phyloP scores from a whole-genome alignment of 2,113 vertebrate genomes.

The Nothobranchius kuhntae region DNA sequence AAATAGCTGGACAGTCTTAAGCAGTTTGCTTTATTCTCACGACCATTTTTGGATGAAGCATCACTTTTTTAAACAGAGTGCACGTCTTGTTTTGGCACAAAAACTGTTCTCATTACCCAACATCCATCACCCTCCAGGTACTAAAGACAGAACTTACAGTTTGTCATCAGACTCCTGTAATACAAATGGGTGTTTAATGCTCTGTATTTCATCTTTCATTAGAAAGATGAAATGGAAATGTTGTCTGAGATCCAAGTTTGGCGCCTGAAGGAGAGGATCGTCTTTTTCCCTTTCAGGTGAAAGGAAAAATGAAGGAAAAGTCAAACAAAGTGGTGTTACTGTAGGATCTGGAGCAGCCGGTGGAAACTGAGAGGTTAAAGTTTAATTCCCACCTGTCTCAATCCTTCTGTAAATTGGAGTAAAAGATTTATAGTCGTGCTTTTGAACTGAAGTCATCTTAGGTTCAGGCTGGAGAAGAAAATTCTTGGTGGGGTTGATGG shows the following conservation, averaged over 20 bases:
- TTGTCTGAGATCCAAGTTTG: conserved; percentile 41
- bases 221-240: conserved; percentile 60
- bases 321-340: conserved; percentile 2
- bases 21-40: conserved; percentile 1
- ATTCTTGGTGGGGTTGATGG: too few relatives aligned
- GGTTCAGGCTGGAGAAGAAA: too few relatives aligned
- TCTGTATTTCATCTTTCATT: conserved; percentile 71
- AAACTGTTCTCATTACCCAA: conserved; percentile 21
- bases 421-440: not conserved
- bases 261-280: conserved; percentile 27
- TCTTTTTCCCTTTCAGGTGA: conserved; percentile 51
- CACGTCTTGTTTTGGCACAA: conserved; percentile 41
- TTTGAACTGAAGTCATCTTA: not conserved
- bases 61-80: conserved; percentile 34
- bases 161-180: conserved; percentile 35
- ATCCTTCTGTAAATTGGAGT: too few relatives aligned
- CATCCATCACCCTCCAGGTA: conserved; percentile 39
- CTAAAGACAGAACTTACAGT: conserved; percentile 15
- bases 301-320: conserved; percentile 6
- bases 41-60: not conserved
- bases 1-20: conserved; percentile 5
- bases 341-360: conserved; percentile 9
- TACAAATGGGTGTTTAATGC: conserved; percentile 51
- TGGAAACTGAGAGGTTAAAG: conserved; percentile 29
- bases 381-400: too few relatives aligned